Evolutionary conservation across 2,113 vertebrate genomes (phyloP).

Genomic region (Corythornis madagascariensis): DNA sequence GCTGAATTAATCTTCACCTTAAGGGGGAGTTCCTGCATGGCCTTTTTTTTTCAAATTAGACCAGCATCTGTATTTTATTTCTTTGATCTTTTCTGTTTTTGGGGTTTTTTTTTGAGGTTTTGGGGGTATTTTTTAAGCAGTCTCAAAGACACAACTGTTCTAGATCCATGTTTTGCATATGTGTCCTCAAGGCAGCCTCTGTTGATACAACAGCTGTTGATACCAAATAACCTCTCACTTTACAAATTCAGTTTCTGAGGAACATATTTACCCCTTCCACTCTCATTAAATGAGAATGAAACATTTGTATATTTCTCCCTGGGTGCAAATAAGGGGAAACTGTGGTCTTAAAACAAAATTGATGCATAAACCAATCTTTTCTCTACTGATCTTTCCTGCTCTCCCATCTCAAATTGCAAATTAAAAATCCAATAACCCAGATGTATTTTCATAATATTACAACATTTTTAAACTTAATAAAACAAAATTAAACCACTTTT

Average conservation of each 20-base stretch:
- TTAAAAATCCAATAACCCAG: conserved; percentile 22
- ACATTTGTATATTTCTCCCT: conserved; percentile 32
- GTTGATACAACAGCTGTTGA: neutral
- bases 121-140: neutral
- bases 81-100: neutral
- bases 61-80: neutral
- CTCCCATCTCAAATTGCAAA: conserved; percentile 35
- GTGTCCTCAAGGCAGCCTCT: neutral
- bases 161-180: neutral
- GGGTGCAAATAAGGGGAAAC: conserved; percentile 12
- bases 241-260: neutral
- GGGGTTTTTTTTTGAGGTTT: neutral
- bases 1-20: neutral
- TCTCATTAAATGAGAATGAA: conserved; percentile 9
- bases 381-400: conserved; percentile 21
- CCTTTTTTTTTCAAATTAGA: neutral
- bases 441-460: neutral
- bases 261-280: neutral
- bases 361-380: conserved; percentile 17
- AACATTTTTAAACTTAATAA: conserved; percentile 11
- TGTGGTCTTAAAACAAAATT: conserved; percentile 47
- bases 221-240: neutral
- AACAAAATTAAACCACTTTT: neutral
- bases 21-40: neutral
- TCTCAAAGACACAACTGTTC: neutral